A percentile compares a stretch with the other conserved stretches of the same genome.
phyloP scores from a whole-genome alignment of 2,888 invertebrate species.

The Calameuta filiformis region DNA sequence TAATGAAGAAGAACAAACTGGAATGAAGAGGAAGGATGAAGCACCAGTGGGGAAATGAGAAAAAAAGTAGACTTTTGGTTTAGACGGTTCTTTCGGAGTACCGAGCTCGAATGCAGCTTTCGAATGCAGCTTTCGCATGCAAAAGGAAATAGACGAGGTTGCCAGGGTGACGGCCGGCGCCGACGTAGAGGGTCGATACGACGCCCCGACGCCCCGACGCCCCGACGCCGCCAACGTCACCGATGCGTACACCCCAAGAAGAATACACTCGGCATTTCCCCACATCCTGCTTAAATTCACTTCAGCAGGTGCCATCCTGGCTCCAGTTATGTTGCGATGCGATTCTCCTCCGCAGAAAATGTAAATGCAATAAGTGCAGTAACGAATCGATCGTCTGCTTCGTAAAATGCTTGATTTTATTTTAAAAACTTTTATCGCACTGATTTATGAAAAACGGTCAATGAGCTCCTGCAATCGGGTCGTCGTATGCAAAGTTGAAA shows the following conservation, averaged over 20 bases:
- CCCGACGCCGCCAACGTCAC: constrained; percentile 3
- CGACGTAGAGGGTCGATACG: constrained; percentile 51
- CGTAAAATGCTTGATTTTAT: not conserved
- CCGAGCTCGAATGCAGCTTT: not conserved
- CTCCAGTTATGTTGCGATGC: not conserved
- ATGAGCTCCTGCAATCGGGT: not conserved
- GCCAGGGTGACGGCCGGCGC: constrained; percentile 56
- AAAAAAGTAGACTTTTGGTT: not conserved
- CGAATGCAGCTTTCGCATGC: constrained; percentile 16
- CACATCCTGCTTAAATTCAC: not conserved
- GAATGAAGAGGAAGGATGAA: not conserved
- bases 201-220: not conserved
- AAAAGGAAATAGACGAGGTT: constrained; percentile 47
- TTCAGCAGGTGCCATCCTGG: not conserved
- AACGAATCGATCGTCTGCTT: not conserved
- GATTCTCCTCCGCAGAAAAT: not conserved
- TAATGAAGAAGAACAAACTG: not conserved
- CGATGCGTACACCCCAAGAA: not conserved
- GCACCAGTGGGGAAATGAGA: not conserved
- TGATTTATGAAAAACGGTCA: not conserved
- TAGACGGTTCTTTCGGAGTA: not conserved
- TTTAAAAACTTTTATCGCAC: not conserved
- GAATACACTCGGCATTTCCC: not conserved
- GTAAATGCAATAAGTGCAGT: not conserved
- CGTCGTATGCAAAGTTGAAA: not conserved